Conservation (phyloP, 53 echinoderm and acorn worm species). For the Crossaster papposus region DNA sequence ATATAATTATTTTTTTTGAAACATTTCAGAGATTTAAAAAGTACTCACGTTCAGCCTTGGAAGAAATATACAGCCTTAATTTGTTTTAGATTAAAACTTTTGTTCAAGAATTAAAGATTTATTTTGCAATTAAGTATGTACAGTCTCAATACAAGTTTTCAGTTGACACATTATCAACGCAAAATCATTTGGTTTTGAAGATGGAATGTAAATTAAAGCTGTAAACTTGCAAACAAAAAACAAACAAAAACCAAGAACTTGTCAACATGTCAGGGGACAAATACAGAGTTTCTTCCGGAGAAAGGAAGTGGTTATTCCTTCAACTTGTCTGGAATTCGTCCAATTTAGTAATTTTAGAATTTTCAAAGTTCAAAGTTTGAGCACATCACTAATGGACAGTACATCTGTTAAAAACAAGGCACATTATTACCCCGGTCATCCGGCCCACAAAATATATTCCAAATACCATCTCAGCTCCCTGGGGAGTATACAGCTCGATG, state of each 20-base stretch:
- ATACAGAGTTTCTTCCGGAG: no score
- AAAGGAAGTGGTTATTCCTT: no score
- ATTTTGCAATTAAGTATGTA: neutral
- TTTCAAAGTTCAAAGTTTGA: no score
- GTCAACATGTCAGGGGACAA: no score
- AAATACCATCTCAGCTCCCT: no score
- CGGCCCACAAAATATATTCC: no score
- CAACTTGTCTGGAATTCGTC: no score
- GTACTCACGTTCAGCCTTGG: slow-evolving; percentile 4
- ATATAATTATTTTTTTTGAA: neutral
- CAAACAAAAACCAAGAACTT: neutral
- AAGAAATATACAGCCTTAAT: slow-evolving; percentile 1
- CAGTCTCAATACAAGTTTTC: neutral
- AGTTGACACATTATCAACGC: neutral
- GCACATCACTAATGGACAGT: no score
- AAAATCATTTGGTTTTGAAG: neutral
- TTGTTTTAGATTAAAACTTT: neutral
- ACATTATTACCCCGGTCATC: no score
- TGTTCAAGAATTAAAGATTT: neutral
- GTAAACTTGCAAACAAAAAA: neutral
- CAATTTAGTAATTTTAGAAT: no score
- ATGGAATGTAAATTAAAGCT: neutral
- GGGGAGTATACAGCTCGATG: no score
- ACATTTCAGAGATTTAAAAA: slow-evolving; percentile 19
- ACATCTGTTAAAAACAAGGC: no score